Evolutionary conservation across 2,888 invertebrate species (phyloP).

Genomic region (Arctia plantaginis): DNA sequence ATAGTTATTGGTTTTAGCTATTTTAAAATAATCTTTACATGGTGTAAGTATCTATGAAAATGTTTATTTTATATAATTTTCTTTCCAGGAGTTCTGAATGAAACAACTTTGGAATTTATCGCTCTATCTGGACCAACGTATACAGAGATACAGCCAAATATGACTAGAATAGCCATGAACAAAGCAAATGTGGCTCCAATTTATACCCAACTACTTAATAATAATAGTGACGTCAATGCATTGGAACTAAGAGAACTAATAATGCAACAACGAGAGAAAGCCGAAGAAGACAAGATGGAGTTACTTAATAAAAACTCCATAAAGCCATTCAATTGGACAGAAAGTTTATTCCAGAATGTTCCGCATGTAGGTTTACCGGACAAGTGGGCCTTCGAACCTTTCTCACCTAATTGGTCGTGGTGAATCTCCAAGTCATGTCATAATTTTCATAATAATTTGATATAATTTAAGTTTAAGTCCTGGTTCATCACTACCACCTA

Average conservation of each 20-base stretch:
- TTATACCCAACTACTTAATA: constrained; percentile 78
- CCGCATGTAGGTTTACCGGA: constrained; percentile 92
- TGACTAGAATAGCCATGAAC: constrained; percentile 63
- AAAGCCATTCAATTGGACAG: constrained; percentile 91
- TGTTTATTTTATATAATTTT: neutral
- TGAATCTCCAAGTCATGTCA: constrained; percentile 64
- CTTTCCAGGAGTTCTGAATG: constrained; percentile 53
- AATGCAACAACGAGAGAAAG: constrained; percentile 74
- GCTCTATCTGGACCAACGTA: constrained; percentile 78
- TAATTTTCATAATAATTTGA: constrained; percentile 52
- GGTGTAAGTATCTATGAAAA: neutral
- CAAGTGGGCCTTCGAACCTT: constrained; percentile 89
- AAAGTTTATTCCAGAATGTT: constrained; percentile 86
- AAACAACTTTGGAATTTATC: constrained; percentile 63
- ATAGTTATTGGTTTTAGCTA: neutral
- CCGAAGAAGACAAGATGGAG: constrained; percentile 70
- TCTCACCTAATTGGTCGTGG: constrained; percentile 88
- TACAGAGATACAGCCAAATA: constrained; percentile 62
- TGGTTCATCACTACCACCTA: constrained; percentile 42
- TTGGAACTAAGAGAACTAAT: constrained; percentile 75
- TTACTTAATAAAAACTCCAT: constrained; percentile 70
- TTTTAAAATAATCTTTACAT: neutral
- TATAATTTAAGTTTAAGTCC: constrained; percentile 43
- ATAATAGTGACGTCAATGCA: constrained; percentile 72
- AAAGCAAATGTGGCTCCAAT: constrained; percentile 77